These are phyloP conservation scores for Yponomeuta plumbellus DNA, from an alignment of 2,888 invertebrate genomes.

Conservation along the genomic window DNA sequence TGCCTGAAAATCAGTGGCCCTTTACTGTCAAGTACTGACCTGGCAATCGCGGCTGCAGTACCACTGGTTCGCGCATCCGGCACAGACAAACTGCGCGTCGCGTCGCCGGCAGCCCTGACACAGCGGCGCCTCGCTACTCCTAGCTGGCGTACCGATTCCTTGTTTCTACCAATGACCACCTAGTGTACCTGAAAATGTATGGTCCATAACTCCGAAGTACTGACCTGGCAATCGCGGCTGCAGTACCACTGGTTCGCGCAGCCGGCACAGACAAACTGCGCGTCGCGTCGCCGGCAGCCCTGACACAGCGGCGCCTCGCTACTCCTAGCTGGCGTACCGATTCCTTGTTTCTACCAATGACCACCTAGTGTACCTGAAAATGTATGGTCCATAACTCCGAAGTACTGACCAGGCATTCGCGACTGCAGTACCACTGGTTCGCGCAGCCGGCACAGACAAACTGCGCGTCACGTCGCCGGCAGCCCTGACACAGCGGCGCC, in stretches of 20 bases:
- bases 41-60: constrained; percentile 96
- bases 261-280: constrained; percentile 92
- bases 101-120: constrained; percentile 91
- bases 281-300: constrained; percentile 87
- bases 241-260: constrained; percentile 97
- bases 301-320: constrained; percentile 85
- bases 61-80: constrained; percentile 94
- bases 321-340: too few species aligned
- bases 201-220: background rate
- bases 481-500: constrained; percentile 90
- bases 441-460: constrained; percentile 94
- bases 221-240: constrained; percentile 93
- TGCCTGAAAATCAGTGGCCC: background rate
- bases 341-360: too few species aligned
- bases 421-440: constrained; percentile 96
- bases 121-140: constrained; percentile 75
- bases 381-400: background rate
- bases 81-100: constrained; percentile 91
- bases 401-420: constrained; percentile 88
- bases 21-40: constrained; percentile 63
- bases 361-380: too few species aligned
- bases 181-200: too few species aligned
- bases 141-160: background rate
- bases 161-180: background rate
- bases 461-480: constrained; percentile 86